Percentiles rank a stretch among this genome's conserved stretches.
phyloP scores from a whole-genome alignment of 2,113 vertebrate species.

The mouse (Mus musculus) region GRCm39 chr11:80347001-80347500 shows the following conservation, averaged over 20 bases:
- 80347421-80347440: no score
- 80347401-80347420: no score
- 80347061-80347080: constrained; percentile 95
- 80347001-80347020: neutral
- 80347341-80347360: no score
- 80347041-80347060: neutral
- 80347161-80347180: constrained; percentile 99
- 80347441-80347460: no score
- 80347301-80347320: neutral
- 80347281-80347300: neutral
- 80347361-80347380: no score
- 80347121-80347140: constrained; percentile 98
- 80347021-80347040: neutral
- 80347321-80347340: no score
- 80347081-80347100: constrained; percentile 99
- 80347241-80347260: constrained; percentile 99
- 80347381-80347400: no score
- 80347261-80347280: constrained; percentile 80
- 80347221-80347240: constrained; percentile 99
- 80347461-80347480: no score
- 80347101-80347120: constrained; percentile 99
- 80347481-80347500: no score
- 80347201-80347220: constrained; percentile 99
- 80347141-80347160: constrained; percentile 99
- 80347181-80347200: constrained; percentile 98